Percentiles rank a stretch among this genome's conserved stretches.
These are phyloP conservation scores for Podocnemis expansa DNA, from an alignment of 2,113 vertebrate species.

Conservation along the genomic window DNA sequence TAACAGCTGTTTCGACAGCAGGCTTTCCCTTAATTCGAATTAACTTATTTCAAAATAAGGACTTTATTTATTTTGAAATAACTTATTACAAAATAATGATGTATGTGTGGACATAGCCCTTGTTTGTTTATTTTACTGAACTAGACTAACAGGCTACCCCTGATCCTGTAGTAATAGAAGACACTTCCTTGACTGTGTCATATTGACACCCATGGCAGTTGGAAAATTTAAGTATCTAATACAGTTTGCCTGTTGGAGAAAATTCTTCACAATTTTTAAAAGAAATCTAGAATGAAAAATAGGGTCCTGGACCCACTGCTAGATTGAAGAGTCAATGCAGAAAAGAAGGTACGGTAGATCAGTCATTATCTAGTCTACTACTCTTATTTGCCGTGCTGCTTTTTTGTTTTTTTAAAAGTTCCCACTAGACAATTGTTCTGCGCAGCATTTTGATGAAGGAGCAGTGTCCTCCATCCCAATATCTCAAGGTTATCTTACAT, in stretches of 20 bases:
- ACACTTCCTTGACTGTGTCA: slow-evolving; percentile 22
- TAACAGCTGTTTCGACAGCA: too few species aligned
- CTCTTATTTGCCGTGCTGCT: fast-evolving
- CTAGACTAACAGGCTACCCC: too few species aligned
- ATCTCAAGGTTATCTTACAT: background rate
- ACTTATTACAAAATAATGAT: too few species aligned
- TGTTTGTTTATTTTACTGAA: too few species aligned
- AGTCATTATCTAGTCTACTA: background rate
- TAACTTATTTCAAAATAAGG: too few species aligned
- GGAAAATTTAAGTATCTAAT: slow-evolving; percentile 20
- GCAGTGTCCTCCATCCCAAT: background rate
- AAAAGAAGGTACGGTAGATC: background rate
- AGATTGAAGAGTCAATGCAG: background rate
- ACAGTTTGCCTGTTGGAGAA: background rate
- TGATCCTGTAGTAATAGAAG: background rate
- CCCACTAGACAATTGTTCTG: background rate
- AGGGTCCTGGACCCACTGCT: background rate
- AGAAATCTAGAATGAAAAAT: background rate
- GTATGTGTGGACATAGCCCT: too few species aligned
- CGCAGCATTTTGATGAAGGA: background rate
- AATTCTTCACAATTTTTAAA: background rate
- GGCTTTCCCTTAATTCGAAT: too few species aligned
- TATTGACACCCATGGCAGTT: background rate
- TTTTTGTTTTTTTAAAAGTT: background rate
- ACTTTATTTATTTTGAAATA: too few species aligned